Evolutionary conservation across 2,888 invertebrate genomes (phyloP).

Genomic region (Lasioglossum calceatum): DNA sequence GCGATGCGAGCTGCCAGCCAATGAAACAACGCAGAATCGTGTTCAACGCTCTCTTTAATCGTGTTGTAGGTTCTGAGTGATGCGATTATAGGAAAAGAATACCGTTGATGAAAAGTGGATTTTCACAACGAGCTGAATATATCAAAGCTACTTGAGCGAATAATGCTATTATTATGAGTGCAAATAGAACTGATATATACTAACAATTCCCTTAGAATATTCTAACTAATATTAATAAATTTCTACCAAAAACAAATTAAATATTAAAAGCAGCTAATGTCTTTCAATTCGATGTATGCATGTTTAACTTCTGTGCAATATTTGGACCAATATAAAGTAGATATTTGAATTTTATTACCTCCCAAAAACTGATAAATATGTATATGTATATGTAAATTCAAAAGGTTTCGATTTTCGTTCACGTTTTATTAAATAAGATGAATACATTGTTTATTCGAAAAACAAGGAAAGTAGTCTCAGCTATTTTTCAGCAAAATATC

Average conservation of each 20-base stretch:
- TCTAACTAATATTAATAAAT: not conserved
- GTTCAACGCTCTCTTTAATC: not conserved
- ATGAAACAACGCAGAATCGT: not conserved
- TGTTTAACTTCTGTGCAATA: too few relatives aligned
- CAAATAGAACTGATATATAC: not conserved
- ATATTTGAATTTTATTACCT: not conserved
- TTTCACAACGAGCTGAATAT: not conserved
- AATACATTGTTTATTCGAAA: not conserved
- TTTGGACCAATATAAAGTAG: not conserved
- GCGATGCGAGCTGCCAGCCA: not conserved
- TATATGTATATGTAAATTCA: not conserved
- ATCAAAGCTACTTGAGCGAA: not conserved
- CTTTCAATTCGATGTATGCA: too few relatives aligned
- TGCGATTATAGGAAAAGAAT: not conserved
- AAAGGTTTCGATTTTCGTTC: not conserved
- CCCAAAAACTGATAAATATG: not conserved
- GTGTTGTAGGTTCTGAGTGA: not conserved
- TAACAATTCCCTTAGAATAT: not conserved
- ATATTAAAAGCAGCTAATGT: too few relatives aligned
- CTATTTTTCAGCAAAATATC: not conserved
- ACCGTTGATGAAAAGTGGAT: not conserved
- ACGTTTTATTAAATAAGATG: not conserved
- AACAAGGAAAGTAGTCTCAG: not conserved
- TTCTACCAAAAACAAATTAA: not conserved
- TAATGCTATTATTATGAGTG: not conserved